Base-by-base conservation (phyloP, 2,888 invertebrate species). In the Drepanosiphum platanoidis region DNA sequence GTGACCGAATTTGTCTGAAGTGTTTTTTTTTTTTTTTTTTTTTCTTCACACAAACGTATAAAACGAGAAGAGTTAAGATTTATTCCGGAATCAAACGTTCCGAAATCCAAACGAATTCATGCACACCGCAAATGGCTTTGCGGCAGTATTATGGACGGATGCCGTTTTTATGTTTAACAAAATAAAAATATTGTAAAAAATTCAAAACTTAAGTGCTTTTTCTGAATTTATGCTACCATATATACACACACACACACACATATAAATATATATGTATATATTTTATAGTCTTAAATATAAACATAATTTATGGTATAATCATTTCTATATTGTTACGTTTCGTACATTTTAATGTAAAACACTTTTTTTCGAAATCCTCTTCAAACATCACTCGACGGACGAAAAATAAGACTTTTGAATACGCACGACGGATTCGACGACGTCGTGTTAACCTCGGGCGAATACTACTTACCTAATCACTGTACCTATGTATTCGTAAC, bases 21-120 rank as follows among this genome's bases (percentile, higher is more conserved):
- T 52, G 18, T 8, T 34, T 80, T 61, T 58, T 13, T 72, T 18
- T 39, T n/a, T 1, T 39, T 8, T 72, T 61, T 32, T 3, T 70
- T n/a, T 39, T 39, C 0, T 39, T 8, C 61, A 30, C 64, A 46
- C 34, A 22, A 83, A 42, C 46, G 27, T 66, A 83, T 79, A 61
- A 74, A 64, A 74, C 64, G 66, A 32, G 34, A 66, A 18, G 34
- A 83, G 64, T 64, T 61, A 72, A 82, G 61, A 82, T 61, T 82
- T 61, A 72, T 72, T 36, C 39, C 15, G 15, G 39, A 74, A 80
- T 80, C 82, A 82, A 82, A 74, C 82, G 64, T 82, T 79, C 74
- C 64, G 42, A 34, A 82, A 72, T 61, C 34, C 13, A 71, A 72
- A 82, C 46, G 61, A 82, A 82, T 72, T 71, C 74, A 75, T 74